Percentiles rank a stretch among this genome's conserved stretches.
Conservation (phyloP, 2,888 invertebrate genomes). For the Coenonympha glycerion region DNA sequence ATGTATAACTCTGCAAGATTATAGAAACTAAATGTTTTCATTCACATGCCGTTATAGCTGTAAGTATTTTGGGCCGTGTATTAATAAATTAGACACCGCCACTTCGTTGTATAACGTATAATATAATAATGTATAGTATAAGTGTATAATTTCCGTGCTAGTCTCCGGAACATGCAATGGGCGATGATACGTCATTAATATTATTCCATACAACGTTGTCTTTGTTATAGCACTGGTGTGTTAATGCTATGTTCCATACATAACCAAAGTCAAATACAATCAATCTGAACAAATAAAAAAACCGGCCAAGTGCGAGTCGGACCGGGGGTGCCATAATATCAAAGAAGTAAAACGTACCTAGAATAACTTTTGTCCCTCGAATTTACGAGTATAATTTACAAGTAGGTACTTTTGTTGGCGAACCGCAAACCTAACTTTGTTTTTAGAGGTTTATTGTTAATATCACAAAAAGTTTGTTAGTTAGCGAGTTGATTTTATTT, state of each 20-base stretch:
- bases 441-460: too few relatives aligned
- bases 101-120: slow-evolving; percentile 1
- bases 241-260: not conserved
- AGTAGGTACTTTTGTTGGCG: too few relatives aligned
- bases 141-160: slow-evolving; percentile 7
- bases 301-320: too few relatives aligned
- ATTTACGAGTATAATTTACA: too few relatives aligned
- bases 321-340: too few relatives aligned
- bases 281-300: too few relatives aligned
- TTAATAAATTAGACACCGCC: slow-evolving; percentile 10
- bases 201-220: slow-evolving; percentile 30
- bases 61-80: slow-evolving; percentile 9
- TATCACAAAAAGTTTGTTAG: too few relatives aligned
- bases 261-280: not conserved
- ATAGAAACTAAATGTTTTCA: slow-evolving; percentile 5
- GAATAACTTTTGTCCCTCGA: too few relatives aligned
- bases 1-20: not conserved
- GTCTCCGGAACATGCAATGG: slow-evolving; percentile 26
- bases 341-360: too few relatives aligned
- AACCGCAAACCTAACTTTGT: too few relatives aligned
- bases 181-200: slow-evolving; percentile 34
- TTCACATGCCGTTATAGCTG: not conserved
- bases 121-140: slow-evolving; percentile 1
- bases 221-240: slow-evolving; percentile 28
- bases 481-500: too few relatives aligned